A percentile compares a stretch with the other conserved stretches of the same genome.
Evolutionary conservation across 2,797 vertebrate genomes (phyloP).

Genomic region (Coregonus suidteri): DNA sequence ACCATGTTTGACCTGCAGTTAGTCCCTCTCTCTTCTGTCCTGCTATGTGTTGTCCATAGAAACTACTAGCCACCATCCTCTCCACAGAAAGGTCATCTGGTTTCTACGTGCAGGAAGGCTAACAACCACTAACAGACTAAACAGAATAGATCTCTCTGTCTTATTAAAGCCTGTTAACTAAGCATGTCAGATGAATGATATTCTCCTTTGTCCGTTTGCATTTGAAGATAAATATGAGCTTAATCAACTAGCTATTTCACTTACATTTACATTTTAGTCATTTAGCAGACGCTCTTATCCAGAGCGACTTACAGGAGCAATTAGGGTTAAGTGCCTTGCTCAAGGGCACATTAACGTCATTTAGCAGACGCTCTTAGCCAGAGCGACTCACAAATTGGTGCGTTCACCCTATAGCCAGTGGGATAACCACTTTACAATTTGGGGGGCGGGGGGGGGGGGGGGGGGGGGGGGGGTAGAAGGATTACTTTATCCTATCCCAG

Average conservation of each 20-base stretch:
- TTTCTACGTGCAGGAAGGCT: slow-evolving; percentile 51
- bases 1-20: slow-evolving; percentile 68
- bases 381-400: too few species aligned
- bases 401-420: too few species aligned
- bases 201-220: background rate
- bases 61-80: slow-evolving; percentile 63
- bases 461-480: too few species aligned
- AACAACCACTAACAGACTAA: slow-evolving; percentile 9
- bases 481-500: too few species aligned
- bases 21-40: slow-evolving; percentile 62
- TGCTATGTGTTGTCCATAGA: slow-evolving; percentile 48
- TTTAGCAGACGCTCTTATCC: too few species aligned
- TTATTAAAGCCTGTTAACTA: slow-evolving; percentile 14
- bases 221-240: background rate
- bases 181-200: slow-evolving; percentile 1
- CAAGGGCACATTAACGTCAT: too few species aligned
- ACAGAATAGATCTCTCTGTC: slow-evolving; percentile 25
- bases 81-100: slow-evolving; percentile 62
- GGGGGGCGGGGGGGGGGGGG: too few species aligned
- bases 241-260: background rate
- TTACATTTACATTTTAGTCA: too few species aligned
- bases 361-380: too few species aligned
- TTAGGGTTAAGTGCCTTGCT: too few species aligned
- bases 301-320: too few species aligned
- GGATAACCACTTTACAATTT: too few species aligned